Evolutionary conservation across 2,888 invertebrate species (phyloP).

Genomic region (Mamestra brassicae): DNA sequence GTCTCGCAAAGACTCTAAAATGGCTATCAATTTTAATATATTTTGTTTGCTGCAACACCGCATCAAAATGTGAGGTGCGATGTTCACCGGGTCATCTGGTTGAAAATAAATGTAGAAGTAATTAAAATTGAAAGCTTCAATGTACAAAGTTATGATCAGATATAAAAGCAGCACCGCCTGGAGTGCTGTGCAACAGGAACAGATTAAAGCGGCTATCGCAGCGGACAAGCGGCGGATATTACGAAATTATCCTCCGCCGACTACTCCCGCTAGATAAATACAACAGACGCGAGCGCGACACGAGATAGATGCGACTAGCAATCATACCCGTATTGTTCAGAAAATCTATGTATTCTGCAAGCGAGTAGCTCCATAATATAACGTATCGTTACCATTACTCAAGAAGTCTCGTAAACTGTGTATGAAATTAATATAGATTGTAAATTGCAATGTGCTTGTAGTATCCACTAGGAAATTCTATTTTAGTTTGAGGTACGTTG

Average conservation of each 20-base stretch:
- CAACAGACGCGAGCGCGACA: conserved; percentile 2
- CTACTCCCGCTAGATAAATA: conserved; percentile 25
- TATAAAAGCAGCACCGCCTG: neutral
- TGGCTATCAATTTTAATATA: too few relatives aligned
- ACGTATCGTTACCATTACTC: conserved; percentile 5
- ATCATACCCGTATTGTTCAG: too few relatives aligned
- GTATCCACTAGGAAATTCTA: neutral
- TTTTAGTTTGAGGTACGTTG: neutral
- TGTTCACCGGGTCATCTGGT: too few relatives aligned
- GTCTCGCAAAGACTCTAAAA: too few relatives aligned
- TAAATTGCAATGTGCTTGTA: conserved; percentile 4
- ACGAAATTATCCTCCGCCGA: conserved; percentile 30
- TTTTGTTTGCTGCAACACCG: too few relatives aligned
- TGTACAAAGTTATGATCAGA: neutral
- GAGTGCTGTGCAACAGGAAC: conserved; percentile 25
- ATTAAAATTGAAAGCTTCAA: neutral
- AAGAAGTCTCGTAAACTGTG: neutral
- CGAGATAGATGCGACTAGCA: conserved; percentile 17
- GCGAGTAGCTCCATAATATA: neutral
- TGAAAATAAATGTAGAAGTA: neutral
- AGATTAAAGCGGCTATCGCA: conserved; percentile 22
- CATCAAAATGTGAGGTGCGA: too few relatives aligned
- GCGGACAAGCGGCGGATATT: conserved; percentile 44
- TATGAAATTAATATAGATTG: conserved; percentile 4
- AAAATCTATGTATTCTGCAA: neutral